Conservation (phyloP, 1,140 invertebrate species). For the Psix sp. region DNA sequence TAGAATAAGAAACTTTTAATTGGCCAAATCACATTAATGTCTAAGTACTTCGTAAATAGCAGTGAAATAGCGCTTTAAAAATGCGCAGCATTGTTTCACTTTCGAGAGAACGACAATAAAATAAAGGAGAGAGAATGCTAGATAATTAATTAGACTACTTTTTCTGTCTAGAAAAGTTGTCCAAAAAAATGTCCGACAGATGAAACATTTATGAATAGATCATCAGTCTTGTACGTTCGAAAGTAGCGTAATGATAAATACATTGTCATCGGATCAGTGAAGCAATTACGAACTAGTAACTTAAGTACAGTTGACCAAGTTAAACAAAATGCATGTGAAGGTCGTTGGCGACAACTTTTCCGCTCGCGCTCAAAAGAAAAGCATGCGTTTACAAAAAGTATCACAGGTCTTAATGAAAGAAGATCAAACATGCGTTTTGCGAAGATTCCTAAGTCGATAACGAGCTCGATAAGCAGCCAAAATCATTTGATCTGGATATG, state of each 20-base stretch:
- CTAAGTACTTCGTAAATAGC: conserved; percentile 42
- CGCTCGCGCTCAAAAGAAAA: not conserved
- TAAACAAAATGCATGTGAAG: conserved; percentile 5
- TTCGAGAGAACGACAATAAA: not conserved
- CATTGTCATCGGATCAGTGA: not conserved
- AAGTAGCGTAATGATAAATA: not conserved
- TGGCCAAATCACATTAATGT: conserved; percentile 27
- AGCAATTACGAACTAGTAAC: not conserved
- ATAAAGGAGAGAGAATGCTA: not conserved
- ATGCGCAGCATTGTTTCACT: too few species aligned
- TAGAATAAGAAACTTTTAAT: conserved; percentile 47
- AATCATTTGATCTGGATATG: conserved; percentile 8
- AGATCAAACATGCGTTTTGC: conserved; percentile 14
- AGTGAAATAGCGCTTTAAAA: conserved; percentile 2
- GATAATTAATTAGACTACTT: conserved; percentile 7
- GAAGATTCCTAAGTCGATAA: conserved; percentile 10
- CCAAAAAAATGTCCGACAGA: too few species aligned
- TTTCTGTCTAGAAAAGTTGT: conserved; percentile 18
- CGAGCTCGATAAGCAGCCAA: conserved; percentile 4
- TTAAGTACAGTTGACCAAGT: conserved; percentile 11
- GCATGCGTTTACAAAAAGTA: conserved; percentile 27
- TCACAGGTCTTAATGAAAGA: conserved; percentile 33
- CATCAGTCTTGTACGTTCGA: conserved; percentile 16
- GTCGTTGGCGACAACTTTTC: conserved; percentile 15
- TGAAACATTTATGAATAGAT: conserved; percentile 1